A percentile compares a stretch with the other conserved stretches of the same genome.
Conservation (phyloP, 2,113 vertebrate species). For the Gambusia holbrooki region DNA sequence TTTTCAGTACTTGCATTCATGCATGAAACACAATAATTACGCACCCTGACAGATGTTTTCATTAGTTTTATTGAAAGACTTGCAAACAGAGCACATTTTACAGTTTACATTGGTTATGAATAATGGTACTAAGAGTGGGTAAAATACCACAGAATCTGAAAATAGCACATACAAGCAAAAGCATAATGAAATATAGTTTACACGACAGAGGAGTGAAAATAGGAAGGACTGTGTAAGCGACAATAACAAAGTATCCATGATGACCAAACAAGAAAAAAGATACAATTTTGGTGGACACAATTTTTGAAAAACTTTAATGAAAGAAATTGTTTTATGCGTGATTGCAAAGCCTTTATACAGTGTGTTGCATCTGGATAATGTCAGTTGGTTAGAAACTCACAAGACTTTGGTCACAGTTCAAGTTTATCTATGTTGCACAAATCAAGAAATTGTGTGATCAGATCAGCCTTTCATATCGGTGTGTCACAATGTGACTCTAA, state of each 20-base stretch:
- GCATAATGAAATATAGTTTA: conserved; percentile 40
- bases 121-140: conserved; percentile 49
- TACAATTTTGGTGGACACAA: conserved; percentile 17
- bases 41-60: neutral
- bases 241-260: conserved; percentile 36
- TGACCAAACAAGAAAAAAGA: conserved; percentile 40
- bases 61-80: conserved; percentile 78
- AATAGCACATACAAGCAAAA: conserved; percentile 49
- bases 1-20: neutral
- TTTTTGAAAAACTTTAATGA: conserved; percentile 18
- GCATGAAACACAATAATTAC: neutral
- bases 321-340: conserved; percentile 17
- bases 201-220: conserved; percentile 43
- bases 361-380: conserved; percentile 18
- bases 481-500: conserved; percentile 37
- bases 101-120: conserved; percentile 51
- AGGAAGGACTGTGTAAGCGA: conserved; percentile 33
- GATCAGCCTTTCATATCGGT: conserved; percentile 25
- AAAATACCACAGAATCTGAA: conserved; percentile 54
- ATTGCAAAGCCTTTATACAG: conserved; percentile 57
- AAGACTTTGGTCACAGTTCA: conserved; percentile 39
- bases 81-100: conserved; percentile 73
- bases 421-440: conserved; percentile 35
- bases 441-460: conserved; percentile 32
- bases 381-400: conserved; percentile 16